phyloP scores from a whole-genome alignment of 2,797 vertebrate genomes.

The Cheirogaleus major region DNA sequence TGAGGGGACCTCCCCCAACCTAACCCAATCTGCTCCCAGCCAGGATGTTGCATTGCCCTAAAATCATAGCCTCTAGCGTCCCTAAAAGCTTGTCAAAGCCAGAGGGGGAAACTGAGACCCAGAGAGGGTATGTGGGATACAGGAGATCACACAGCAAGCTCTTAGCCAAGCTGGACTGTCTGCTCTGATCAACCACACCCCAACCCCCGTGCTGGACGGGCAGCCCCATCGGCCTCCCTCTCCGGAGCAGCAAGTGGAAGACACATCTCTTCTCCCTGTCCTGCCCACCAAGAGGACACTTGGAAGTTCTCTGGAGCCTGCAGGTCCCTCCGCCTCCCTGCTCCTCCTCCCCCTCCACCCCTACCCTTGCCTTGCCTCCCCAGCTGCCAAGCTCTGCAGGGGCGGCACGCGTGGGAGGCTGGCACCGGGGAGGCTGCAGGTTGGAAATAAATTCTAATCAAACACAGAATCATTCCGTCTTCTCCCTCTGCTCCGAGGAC shows the following conservation, averaged over 20 bases:
- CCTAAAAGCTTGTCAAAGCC: neutral
- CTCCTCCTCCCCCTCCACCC: neutral
- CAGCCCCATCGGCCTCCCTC: neutral
- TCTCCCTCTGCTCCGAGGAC: constrained; percentile 60
- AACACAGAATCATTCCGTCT: constrained; percentile 53
- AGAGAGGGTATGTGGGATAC: neutral
- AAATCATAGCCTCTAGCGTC: neutral
- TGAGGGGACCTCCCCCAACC: neutral
- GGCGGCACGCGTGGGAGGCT: neutral
- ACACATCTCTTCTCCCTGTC: neutral
- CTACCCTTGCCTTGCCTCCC: neutral
- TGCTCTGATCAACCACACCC: too few relatives aligned
- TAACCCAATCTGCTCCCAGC: neutral
- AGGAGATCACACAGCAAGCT: neutral
- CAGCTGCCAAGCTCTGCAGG: neutral
- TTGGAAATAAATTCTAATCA: constrained; percentile 77
- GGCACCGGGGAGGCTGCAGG: constrained; percentile 60
- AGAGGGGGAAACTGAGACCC: constrained; percentile 10
- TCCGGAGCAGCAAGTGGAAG: neutral
- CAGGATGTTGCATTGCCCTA: neutral
- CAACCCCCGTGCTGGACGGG: too few relatives aligned
- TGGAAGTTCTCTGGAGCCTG: neutral
- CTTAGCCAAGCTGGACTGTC: neutral
- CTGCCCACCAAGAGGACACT: neutral
- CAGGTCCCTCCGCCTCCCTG: neutral